A percentile compares a stretch with the other conserved stretches of the same genome.
phyloP scores from a whole-genome alignment of 2,797 vertebrate genomes.

The Ciconia nigra region DNA sequence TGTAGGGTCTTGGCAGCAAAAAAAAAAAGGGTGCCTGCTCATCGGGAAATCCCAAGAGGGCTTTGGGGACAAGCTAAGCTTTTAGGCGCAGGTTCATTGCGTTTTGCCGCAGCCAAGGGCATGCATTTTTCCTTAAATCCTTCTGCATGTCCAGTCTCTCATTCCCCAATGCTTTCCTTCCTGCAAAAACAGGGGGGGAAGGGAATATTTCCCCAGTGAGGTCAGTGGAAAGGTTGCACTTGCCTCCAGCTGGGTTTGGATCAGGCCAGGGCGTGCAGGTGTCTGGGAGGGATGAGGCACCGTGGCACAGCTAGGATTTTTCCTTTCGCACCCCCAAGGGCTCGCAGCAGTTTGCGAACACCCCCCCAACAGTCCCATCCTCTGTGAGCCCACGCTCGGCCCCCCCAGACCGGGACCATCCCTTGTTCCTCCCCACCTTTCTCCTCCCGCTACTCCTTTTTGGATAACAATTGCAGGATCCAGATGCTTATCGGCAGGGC shows the following conservation, averaged over 20 bases:
- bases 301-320: accelerated
- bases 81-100: accelerated
- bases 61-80: background rate
- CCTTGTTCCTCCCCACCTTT: background rate
- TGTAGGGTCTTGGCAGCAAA: accelerated
- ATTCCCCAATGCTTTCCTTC: background rate
- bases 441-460: background rate
- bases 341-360: background rate
- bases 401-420: background rate
- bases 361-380: background rate
- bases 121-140: background rate
- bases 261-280: background rate
- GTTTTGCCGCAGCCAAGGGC: background rate
- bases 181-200: background rate
- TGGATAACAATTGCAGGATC: conserved; percentile 62
- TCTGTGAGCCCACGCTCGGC: accelerated
- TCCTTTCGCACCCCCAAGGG: background rate
- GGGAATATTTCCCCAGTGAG: conserved; percentile 9
- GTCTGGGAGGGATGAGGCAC: background rate
- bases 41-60: background rate
- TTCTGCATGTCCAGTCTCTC: background rate
- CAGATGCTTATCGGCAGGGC: conserved; percentile 53
- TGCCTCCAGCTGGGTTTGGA: conserved; percentile 4
- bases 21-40: background rate
- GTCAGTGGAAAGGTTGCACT: conserved; percentile 11